phyloP scores from a whole-genome alignment of 2,797 vertebrate genomes.

The Setipinna tenuifilis region DNA sequence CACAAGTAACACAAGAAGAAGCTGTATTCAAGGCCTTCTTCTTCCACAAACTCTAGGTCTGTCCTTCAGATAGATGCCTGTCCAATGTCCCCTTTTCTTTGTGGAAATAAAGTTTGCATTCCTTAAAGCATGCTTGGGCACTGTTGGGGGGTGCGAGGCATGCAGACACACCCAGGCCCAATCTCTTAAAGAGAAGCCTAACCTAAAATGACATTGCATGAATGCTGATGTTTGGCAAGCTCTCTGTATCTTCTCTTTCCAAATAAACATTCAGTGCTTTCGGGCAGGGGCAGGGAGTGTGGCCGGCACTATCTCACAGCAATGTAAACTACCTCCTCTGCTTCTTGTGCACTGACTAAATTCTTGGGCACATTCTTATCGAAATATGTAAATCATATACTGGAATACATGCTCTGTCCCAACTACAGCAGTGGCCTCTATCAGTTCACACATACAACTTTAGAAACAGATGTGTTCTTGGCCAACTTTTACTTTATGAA shows the following conservation, averaged over 20 bases:
- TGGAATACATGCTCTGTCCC: neutral
- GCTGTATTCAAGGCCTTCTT: neutral
- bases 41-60: neutral
- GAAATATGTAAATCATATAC: neutral
- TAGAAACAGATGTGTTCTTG: no score
- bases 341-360: neutral
- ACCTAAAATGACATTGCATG: neutral
- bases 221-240: neutral
- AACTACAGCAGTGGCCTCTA: neutral
- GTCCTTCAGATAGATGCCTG: neutral
- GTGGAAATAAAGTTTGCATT: neutral
- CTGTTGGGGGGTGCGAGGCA: neutral
- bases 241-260: neutral
- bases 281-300: neutral
- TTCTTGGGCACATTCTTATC: neutral
- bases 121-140: neutral
- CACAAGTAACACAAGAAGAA: neutral
- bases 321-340: neutral
- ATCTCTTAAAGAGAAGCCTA: neutral
- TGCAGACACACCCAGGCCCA: neutral
- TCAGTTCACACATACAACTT: neutral
- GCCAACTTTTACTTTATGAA: no score
- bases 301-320: neutral
- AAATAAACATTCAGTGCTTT: neutral
- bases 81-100: neutral